Base-by-base conservation (phyloP, 2,888 invertebrate genomes). In the Tipula lateralis region DNA sequence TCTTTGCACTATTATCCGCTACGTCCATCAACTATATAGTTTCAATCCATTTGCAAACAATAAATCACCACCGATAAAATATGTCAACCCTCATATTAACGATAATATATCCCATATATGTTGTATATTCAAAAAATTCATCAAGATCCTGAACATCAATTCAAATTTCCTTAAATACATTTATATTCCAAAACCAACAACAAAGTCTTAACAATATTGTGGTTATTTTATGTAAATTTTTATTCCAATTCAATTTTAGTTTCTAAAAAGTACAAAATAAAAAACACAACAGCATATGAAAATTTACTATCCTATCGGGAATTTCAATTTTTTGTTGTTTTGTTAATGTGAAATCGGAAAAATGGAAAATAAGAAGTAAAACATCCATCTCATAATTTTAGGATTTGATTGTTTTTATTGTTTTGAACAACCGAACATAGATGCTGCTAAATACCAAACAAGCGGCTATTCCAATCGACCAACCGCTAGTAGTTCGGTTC, bases 191-290 rank as follows among this genome's bases (percentile, higher is more conserved):
- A n/a, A 7, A n/a, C 2, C 44, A 44, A 16, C 44, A 44, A 44
- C 44, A 19, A 66, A 7, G 24, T 66, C 66, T 24, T 24, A 66
- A 66, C 66, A 66, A 24, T 66, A 66, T 66, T 66, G 66, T 66
- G 66, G 66, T 66, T 66, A 66, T 66, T 66, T 66, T 66, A 66
- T 66, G 66, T 66, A 66, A 66, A 66, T 66, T 66, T 66, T 66
- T 66, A 66, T 66, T 66, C 66, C 66, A 66, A 66, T 66, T 66
- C 66, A 66, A 66, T 66, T 66, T 66, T 66, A 66, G 66, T 66
- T 66, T 66, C 66, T 66, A 66, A 66, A 66, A 66, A 66, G 24
- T 66, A 66, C 3, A 24, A 1, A 66, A 24, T 24, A 66, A 66
- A 24, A 19, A 66, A 66, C n/a, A n/a, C n/a, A n/a, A n/a, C 66